Evolutionary conservation across 2,888 invertebrate genomes (phyloP).

Genomic region (Nemoura dubitans): DNA sequence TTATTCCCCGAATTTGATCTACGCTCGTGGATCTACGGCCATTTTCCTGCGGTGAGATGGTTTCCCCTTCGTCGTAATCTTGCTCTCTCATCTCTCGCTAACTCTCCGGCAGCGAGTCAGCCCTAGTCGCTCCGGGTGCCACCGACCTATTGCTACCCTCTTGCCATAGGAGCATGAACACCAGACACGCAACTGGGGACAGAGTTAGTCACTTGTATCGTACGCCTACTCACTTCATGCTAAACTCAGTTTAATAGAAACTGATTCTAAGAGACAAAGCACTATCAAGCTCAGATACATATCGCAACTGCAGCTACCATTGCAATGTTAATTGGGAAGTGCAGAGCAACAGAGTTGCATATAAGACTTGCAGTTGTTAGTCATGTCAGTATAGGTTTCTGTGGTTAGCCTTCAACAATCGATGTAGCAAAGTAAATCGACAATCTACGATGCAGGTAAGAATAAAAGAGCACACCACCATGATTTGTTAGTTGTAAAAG

Average conservation of each 20-base stretch:
- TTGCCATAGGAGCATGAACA: conserved; percentile 49
- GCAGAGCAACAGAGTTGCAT: neutral
- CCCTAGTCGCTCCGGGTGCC: neutral
- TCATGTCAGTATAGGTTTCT: neutral
- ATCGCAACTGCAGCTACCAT: neutral
- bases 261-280: neutral
- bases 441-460: neutral
- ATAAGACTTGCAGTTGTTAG: neutral
- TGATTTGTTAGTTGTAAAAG: neutral
- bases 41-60: neutral
- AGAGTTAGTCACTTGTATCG: neutral
- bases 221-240: neutral
- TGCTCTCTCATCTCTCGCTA: neutral
- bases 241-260: neutral
- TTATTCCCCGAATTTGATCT: neutral
- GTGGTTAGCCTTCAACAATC: neutral
- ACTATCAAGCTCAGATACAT: neutral
- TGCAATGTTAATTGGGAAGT: neutral
- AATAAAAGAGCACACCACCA: neutral
- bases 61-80: neutral
- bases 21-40: neutral
- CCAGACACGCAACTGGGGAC: conserved; percentile 39
- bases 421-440: neutral
- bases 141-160: neutral
- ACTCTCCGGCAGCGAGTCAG: neutral